Conservation (phyloP, 64 coral and sea anemone species). For the Dendrophyllia cribrosa region DNA sequence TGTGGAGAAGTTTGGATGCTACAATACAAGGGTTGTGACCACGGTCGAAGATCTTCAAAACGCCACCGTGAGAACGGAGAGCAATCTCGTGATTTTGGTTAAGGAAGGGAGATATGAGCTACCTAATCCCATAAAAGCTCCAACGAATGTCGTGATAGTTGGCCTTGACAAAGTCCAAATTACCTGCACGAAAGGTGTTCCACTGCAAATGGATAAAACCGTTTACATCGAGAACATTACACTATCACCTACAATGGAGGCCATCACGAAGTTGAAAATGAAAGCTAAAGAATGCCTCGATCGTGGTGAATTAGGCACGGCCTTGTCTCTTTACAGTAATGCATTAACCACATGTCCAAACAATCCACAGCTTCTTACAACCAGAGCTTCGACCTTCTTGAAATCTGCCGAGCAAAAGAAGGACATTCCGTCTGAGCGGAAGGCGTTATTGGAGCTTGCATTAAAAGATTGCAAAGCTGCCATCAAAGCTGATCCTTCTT, state of each 20-base stretch:
- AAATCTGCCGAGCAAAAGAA: neutral
- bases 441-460: neutral
- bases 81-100: neutral
- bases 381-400: constrained; percentile 1
- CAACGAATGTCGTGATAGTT: neutral
- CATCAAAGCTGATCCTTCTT: neutral
- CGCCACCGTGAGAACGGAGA: no score
- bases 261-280: no score
- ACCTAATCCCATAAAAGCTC: neutral
- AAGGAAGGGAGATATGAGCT: neutral
- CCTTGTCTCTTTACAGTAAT: neutral
- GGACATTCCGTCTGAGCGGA: neutral
- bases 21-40: neutral
- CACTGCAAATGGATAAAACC: neutral
- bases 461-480: neutral
- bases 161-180: neutral
- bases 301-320: neutral
- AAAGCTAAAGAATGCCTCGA: no score
- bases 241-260: neutral
- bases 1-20: neutral
- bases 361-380: neutral
- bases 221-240: constrained; percentile 26
- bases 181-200: neutral
- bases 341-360: neutral
- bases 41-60: neutral